Evolutionary conservation across 2,113 vertebrate genomes (phyloP), one percentile per base, ranked within the genome.

Genomic region (Neotoma lepida): DNA sequence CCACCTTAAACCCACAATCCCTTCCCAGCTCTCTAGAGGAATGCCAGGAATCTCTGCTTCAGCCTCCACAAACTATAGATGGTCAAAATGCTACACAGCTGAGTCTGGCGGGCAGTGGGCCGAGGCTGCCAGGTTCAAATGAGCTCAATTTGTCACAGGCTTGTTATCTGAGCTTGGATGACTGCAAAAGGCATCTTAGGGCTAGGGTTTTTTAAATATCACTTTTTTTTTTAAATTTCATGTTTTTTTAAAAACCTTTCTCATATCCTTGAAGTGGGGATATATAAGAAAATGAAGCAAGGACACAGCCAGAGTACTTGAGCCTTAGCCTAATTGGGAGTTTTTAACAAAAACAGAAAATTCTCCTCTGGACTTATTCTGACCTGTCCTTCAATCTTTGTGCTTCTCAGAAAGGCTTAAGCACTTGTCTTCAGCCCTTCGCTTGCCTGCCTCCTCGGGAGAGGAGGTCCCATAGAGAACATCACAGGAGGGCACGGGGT

Each of bases 261-360:
- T 90, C 61, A 10, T 44, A 44, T 54, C 61, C 81, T 90, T 39
- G 20, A 20, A 13, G 24, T 39, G 18, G 44, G 33, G 30, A 84
- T 54, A 9, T 17, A 8, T 24, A 44, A 54, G 35, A n/a, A 18
- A 30, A 51, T 22, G 74, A 74, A 30, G 20, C 24, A 73, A 35
- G 76, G 35, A 10, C 9, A 0, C 33, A 51, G 74, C 70, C 94
- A 70, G 85, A 92, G 73, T 35, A 39, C 84, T 39, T 74, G 70
- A 71, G 56, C 41, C 44, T 80, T 89, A 26, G 61, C 74, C 81
- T 85, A 89, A 78, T 3, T 33, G 13, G 46, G 80, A 85, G 24
- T 80, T 96, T 81, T 78, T 74, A 85, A 89, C 30, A 70, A 74
- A 93, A 85, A 44, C 20, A 51, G 82, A 84, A 93, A 94, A 66